phyloP scores from a whole-genome alignment of 2,888 invertebrate species.

The Agrochola circellaris region DNA sequence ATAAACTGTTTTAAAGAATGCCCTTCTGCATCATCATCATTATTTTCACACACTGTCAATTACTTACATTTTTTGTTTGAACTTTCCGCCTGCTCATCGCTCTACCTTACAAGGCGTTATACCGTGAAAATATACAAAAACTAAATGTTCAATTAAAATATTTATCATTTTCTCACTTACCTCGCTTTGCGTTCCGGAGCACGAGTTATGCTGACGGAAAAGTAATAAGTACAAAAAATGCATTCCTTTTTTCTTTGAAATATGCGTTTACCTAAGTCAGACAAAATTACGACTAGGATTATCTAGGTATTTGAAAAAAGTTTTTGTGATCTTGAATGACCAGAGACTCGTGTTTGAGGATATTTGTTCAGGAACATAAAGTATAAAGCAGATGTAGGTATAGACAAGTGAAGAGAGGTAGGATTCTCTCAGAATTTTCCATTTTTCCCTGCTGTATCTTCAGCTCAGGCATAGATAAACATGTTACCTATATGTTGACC shows the following conservation, averaged over 20 bases:
- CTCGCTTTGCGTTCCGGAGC: conserved; percentile 60
- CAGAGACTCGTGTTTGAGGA: neutral
- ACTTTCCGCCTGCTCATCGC: conserved; percentile 23
- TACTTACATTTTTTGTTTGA: conserved; percentile 37
- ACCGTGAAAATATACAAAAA: conserved; percentile 70
- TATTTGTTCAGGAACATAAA: neutral
- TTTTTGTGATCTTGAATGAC: neutral
- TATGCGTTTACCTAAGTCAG: neutral
- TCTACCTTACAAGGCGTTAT: conserved; percentile 54
- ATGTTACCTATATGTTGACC: neutral
- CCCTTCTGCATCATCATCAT: conserved; percentile 17
- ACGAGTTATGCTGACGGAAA: conserved; percentile 56
- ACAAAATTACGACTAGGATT: neutral
- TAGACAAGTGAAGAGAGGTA: too few relatives aligned
- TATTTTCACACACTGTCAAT: conserved; percentile 47
- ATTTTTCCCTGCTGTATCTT: neutral
- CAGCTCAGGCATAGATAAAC: neutral
- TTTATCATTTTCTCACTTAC: conserved; percentile 70
- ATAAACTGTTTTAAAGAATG: conserved; percentile 31
- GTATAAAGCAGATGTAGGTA: neutral
- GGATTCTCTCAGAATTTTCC: neutral
- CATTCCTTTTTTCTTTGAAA: conserved; percentile 4
- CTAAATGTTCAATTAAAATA: conserved; percentile 70
- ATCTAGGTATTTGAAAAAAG: neutral
- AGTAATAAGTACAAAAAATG: conserved; percentile 11